Evolutionary conservation across 2,113 vertebrate species (phyloP).

Genomic region (Aythya baeri): DNA sequence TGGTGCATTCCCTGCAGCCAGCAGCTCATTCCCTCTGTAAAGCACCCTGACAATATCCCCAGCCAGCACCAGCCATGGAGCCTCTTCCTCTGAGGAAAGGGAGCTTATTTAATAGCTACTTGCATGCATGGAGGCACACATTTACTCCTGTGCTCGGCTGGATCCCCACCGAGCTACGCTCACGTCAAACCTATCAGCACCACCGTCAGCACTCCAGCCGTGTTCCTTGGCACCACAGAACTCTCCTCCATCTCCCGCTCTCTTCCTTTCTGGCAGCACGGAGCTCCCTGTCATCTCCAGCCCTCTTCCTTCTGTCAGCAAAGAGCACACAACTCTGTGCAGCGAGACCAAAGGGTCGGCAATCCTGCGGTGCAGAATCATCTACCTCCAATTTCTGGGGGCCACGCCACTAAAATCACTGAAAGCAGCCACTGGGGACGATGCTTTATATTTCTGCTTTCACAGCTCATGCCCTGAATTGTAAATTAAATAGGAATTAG

Average conservation of each 20-base stretch:
- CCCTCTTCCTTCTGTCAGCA: neutral
- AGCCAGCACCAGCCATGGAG: neutral
- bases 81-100: neutral
- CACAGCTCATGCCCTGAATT: neutral
- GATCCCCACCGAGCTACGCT: neutral
- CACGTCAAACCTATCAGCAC: neutral
- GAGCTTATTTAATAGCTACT: neutral
- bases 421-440: neutral
- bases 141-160: neutral
- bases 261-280: neutral
- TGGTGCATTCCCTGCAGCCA: fast-evolving
- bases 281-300: neutral
- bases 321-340: neutral
- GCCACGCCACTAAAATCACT: too few species aligned
- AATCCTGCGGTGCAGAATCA: fast-evolving
- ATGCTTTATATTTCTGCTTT: neutral
- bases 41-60: neutral
- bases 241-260: neutral
- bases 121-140: fast-evolving
- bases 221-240: neutral
- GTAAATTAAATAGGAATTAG: neutral
- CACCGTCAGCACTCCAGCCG: fast-evolving
- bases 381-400: neutral
- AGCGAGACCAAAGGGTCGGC: fast-evolving
- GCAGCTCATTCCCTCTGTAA: neutral